A percentile compares a stretch with the other conserved stretches of the same genome.
These are phyloP conservation scores for Phengaris alcon DNA, from an alignment of 2,888 invertebrate genomes.

Conservation along the genomic window DNA sequence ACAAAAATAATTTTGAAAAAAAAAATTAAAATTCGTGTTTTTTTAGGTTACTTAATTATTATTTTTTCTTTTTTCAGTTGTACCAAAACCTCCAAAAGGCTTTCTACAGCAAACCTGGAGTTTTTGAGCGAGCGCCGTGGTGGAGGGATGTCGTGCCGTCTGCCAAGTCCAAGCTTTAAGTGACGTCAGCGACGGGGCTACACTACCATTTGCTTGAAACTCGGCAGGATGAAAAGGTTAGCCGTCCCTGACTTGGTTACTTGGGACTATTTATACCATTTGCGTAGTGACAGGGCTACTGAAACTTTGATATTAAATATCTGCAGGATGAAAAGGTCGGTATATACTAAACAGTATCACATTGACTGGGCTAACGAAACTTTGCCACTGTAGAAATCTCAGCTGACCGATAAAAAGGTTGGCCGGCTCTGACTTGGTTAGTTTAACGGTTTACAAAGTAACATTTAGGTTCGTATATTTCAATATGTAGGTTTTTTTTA, in stretches of 20 bases:
- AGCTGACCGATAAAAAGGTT: not conserved
- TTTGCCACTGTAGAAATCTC: not conserved
- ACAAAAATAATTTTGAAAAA: no score
- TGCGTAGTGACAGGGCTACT: not conserved
- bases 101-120: constrained; percentile 84
- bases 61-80: constrained; percentile 65
- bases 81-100: constrained; percentile 86
- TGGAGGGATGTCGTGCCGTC: constrained; percentile 77
- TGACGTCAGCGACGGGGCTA: not conserved
- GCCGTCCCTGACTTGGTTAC: not conserved
- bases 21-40: not conserved
- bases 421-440: not conserved
- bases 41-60: not conserved
- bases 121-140: constrained; percentile 86
- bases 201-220: not conserved
- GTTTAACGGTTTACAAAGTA: not conserved
- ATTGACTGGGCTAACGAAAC: not conserved
- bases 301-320: not conserved
- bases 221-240: not conserved
- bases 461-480: constrained; percentile 13
- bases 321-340: not conserved
- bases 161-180: constrained; percentile 57
- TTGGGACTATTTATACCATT: not conserved
- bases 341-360: no score
- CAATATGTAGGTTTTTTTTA: not conserved